A percentile compares a stretch with the other conserved stretches of the same genome.
Conservation (phyloP, 1,140 invertebrate species). For the Drusus annulatus region DNA sequence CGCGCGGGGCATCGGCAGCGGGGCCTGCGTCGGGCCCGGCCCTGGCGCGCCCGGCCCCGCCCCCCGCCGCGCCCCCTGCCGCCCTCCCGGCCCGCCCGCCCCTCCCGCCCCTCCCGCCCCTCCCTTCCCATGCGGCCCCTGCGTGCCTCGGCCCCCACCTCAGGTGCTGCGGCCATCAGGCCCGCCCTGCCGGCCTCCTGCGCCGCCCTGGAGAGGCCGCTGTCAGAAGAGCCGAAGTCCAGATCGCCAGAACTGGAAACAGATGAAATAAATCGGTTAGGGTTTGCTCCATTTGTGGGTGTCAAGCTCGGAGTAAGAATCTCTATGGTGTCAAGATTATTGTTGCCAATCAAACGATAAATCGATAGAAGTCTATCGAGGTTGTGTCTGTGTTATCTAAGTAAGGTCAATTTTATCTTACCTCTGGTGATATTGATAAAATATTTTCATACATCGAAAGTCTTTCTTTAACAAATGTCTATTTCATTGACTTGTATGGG, state of each 20-base stretch:
- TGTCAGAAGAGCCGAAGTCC: background rate
- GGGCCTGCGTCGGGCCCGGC: constrained; percentile 7
- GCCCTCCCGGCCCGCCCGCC: constrained; percentile 27
- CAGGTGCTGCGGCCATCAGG: constrained; percentile 40
- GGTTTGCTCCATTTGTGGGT: too few species aligned
- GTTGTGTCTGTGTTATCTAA: too few species aligned
- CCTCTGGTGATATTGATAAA: too few species aligned
- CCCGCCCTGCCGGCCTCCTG: constrained; percentile 9
- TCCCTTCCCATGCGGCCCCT: background rate
- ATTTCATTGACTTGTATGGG: too few species aligned
- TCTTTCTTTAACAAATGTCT: too few species aligned
- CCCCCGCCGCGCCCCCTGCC: constrained; percentile 4
- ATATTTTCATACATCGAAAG: too few species aligned
- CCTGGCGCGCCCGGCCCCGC: constrained; percentile 6
- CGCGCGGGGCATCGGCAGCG: constrained; percentile 38
- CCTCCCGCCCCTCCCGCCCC: constrained; percentile 8
- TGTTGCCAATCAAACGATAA: too few species aligned
- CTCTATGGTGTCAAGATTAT: too few species aligned
- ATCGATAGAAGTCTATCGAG: too few species aligned
- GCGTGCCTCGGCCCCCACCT: constrained; percentile 30
- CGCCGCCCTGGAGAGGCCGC: constrained; percentile 19
- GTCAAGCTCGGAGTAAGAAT: too few species aligned
- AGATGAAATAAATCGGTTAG: too few species aligned
- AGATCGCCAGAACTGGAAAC: constrained; percentile 34
- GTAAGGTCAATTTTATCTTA: too few species aligned